These are phyloP conservation scores for Anguilla anguilla DNA, from an alignment of 2,797 vertebrate genomes.

Conservation along the genomic window DNA sequence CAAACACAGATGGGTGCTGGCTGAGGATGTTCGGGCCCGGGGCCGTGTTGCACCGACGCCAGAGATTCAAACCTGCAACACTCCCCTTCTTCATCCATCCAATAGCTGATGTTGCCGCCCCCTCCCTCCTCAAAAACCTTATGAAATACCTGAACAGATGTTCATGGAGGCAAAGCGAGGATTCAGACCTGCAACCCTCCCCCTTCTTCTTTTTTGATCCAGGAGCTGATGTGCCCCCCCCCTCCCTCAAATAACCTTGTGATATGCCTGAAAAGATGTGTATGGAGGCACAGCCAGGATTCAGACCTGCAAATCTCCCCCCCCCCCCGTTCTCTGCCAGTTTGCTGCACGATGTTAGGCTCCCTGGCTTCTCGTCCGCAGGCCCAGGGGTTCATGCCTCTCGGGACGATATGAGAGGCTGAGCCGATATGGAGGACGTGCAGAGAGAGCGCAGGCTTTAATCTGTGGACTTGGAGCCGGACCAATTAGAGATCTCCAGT, in stretches of 20 bases:
- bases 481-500: conserved; percentile 25
- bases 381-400: background rate
- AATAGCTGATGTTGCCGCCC: no score
- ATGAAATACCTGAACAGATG: background rate
- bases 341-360: background rate
- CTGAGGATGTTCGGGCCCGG: no score
- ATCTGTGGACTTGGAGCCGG: conserved; percentile 12
- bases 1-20: background rate
- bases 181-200: no score
- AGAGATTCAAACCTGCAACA: background rate
- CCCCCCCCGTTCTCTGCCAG: no score
- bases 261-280: background rate
- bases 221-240: no score
- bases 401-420: background rate
- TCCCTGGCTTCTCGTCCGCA: no score
- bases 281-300: no score
- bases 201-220: background rate
- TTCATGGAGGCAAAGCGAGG: no score
- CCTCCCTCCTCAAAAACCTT: background rate
- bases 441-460: background rate
- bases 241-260: background rate
- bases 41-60: background rate
- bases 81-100: background rate
- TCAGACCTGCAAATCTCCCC: no score
- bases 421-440: background rate